These are phyloP conservation scores for Cephus pygmeus DNA, from an alignment of 2,888 invertebrate species.

Conservation along the genomic window DNA sequence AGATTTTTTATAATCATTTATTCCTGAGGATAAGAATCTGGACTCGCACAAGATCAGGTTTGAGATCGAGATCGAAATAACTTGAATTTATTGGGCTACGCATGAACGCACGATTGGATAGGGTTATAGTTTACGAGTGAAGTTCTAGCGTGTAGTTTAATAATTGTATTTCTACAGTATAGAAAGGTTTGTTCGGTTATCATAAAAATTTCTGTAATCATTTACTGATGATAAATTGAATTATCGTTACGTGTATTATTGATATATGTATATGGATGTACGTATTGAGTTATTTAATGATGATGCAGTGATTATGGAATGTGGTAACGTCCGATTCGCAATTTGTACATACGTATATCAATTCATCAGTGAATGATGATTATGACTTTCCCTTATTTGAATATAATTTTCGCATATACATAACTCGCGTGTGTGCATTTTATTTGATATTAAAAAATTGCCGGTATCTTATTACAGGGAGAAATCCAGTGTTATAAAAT, in stretches of 20 bases:
- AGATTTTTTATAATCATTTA: background rate
- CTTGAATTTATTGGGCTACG: background rate
- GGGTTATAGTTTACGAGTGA: conserved; percentile 10
- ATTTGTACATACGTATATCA: background rate
- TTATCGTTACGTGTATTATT: background rate
- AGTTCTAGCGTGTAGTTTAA: conserved; percentile 14
- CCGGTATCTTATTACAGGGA: background rate
- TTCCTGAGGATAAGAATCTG: background rate
- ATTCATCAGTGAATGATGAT: background rate
- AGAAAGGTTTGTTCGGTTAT: conserved; percentile 8
- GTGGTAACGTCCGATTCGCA: background rate
- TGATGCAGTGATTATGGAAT: background rate
- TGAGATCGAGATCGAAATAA: conserved; percentile 3
- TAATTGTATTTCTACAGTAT: conserved; percentile 12
- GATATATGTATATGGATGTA: background rate
- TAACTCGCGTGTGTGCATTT: background rate
- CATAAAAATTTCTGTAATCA: background rate
- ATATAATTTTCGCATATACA: background rate
- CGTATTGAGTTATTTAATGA: background rate
- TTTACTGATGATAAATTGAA: no score
- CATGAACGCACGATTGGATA: conserved; percentile 9
- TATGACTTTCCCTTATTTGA: background rate
- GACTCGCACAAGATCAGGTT: background rate
- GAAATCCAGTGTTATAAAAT: background rate
- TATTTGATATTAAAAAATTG: background rate